A percentile compares a stretch with the other conserved stretches of the same genome.
phyloP scores from a whole-genome alignment of 2,797 vertebrate species.

The Selene dorsalis region DNA sequence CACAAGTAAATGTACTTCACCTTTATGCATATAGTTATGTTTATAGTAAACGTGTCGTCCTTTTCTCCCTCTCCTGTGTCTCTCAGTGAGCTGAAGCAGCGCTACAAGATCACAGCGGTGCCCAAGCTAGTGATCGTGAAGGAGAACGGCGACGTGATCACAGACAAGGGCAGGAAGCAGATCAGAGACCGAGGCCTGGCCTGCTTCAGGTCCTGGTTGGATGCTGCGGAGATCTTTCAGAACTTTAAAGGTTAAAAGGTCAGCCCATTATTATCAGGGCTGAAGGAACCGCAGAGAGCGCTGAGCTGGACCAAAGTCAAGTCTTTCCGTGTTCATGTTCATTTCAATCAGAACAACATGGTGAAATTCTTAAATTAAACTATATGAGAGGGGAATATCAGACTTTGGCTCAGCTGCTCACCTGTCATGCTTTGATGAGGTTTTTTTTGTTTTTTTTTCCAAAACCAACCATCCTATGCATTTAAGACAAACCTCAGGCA shows the following conservation, averaged over 20 bases:
- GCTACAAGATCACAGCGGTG: conserved; percentile 91
- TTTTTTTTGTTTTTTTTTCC: background rate
- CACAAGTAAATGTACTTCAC: background rate
- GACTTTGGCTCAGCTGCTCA: background rate
- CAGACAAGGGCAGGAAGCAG: conserved; percentile 95
- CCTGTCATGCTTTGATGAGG: background rate
- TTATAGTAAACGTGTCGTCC: background rate
- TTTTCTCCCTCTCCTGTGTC: conserved; percentile 10
- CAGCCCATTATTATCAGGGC: background rate
- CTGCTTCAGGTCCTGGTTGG: conserved; percentile 93
- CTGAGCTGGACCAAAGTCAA: conserved; percentile 28
- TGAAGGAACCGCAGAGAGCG: background rate
- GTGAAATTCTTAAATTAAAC: conserved; percentile 1
- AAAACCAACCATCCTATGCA: conserved; percentile 68
- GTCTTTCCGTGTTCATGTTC: background rate
- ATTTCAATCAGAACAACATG: background rate
- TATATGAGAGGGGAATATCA: background rate
- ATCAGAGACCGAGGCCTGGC: conserved; percentile 90
- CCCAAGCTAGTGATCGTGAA: conserved; percentile 97
- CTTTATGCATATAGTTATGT: background rate
- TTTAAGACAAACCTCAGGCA: conserved; percentile 61
- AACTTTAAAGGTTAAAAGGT: conserved; percentile 87
- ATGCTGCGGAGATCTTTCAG: conserved; percentile 93
- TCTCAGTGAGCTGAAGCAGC: conserved; percentile 91
- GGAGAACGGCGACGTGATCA: conserved; percentile 94